A percentile compares a stretch with the other conserved stretches of the same genome.
Conservation (phyloP, 2,888 invertebrate species). For the Xanthia icteritia region DNA sequence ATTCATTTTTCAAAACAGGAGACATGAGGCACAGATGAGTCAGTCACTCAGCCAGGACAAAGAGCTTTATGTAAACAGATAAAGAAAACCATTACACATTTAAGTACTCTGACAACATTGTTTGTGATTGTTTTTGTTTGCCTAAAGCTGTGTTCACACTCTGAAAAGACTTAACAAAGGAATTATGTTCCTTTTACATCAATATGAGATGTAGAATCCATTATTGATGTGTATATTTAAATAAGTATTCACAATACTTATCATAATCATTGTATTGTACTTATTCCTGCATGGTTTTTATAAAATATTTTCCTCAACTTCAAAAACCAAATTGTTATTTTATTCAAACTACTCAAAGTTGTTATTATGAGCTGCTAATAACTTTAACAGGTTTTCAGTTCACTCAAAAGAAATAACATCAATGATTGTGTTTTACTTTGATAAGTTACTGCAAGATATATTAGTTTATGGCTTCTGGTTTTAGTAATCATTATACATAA, state of each 20-base stretch:
- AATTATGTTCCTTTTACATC: conserved; percentile 15
- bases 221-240: conserved; percentile 31
- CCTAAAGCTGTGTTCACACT: conserved; percentile 29
- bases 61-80: conserved; percentile 58
- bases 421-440: background rate
- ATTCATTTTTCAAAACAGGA: conserved; percentile 18
- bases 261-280: conserved; percentile 17
- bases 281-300: conserved; percentile 22
- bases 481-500: conserved; percentile 23
- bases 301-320: conserved; percentile 20
- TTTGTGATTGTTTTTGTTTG: conserved; percentile 45
- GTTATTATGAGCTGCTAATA: background rate
- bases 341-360: background rate
- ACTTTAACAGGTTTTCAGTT: background rate
- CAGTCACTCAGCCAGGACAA: conserved; percentile 58
- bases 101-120: conserved; percentile 54
- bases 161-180: conserved; percentile 15
- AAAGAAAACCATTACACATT: conserved; percentile 55
- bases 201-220: conserved; percentile 29
- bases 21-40: conserved; percentile 44
- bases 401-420: background rate
- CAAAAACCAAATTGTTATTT: conserved; percentile 2
- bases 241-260: conserved; percentile 16
- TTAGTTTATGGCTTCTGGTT: conserved; percentile 49
- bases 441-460: background rate